Percentiles rank a stretch among this genome's conserved stretches.
These are phyloP conservation scores for Erithacus rubecula DNA, from an alignment of 2,797 vertebrate species.

Conservation along the genomic window DNA sequence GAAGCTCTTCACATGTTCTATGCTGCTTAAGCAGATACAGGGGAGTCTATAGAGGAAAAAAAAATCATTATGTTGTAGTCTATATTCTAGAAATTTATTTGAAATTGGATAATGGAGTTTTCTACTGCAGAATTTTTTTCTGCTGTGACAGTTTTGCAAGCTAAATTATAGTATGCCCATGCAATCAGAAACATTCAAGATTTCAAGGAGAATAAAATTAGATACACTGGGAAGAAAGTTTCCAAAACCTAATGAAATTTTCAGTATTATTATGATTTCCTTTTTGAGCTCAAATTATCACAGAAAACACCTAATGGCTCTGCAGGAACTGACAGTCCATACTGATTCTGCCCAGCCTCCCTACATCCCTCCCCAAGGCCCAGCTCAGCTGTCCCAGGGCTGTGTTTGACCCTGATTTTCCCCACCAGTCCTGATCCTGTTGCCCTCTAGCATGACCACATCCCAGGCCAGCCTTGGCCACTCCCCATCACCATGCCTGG, in stretches of 20 bases:
- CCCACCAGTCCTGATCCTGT: background rate
- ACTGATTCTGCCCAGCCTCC: background rate
- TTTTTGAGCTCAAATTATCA: background rate
- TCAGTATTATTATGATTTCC: background rate
- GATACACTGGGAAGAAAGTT: background rate
- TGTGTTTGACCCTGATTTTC: background rate
- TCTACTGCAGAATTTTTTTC: background rate
- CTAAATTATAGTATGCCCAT: conserved; percentile 14
- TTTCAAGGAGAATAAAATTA: conserved; percentile 31
- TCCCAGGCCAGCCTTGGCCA: background rate
- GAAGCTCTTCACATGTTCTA: background rate
- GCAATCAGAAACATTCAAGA: conserved; percentile 2
- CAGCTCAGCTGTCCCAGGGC: background rate
- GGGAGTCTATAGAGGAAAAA: background rate
- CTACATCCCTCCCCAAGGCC: too few species aligned
- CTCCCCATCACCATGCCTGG: too few species aligned
- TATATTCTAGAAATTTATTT: background rate
- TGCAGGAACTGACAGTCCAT: background rate
- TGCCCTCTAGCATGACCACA: accelerated
- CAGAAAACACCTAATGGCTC: background rate
- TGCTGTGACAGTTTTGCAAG: conserved; percentile 12
- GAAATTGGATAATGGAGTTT: background rate
- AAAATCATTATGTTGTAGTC: background rate
- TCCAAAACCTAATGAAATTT: conserved; percentile 16
- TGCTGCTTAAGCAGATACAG: background rate